phyloP scores from a whole-genome alignment of 2,888 invertebrate species.

The Portevinia maculata region DNA sequence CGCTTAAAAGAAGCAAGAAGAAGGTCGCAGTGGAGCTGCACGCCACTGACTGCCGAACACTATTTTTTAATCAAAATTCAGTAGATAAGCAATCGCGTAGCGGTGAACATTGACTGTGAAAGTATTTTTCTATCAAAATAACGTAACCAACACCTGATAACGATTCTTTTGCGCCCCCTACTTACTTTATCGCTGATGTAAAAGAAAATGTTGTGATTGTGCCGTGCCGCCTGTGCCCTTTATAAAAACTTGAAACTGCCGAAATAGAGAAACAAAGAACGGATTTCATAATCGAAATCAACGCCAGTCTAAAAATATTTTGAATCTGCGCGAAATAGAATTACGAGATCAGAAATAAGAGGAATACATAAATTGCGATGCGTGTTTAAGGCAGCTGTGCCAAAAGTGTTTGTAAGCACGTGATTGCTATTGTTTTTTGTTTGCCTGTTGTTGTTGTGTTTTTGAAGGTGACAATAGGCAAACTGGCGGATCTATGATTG shows the following conservation, averaged over 20 bases:
- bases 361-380: slow-evolving; percentile 48
- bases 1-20: slow-evolving; percentile 14
- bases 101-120: slow-evolving; percentile 64
- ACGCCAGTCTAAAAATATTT: slow-evolving; percentile 71
- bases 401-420: slow-evolving; percentile 71
- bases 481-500: not conserved
- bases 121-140: slow-evolving; percentile 56
- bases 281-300: slow-evolving; percentile 72
- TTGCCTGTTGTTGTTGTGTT: not conserved
- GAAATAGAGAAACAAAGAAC: slow-evolving; percentile 22
- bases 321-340: slow-evolving; percentile 70
- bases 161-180: slow-evolving; percentile 23
- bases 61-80: slow-evolving; percentile 34
- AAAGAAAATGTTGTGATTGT: slow-evolving; percentile 4
- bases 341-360: slow-evolving; percentile 64
- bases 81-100: slow-evolving; percentile 70
- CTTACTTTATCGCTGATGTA: slow-evolving; percentile 17
- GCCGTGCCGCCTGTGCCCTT: not conserved
- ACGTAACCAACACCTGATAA: slow-evolving; percentile 62
- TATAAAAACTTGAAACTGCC: not conserved
- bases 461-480: slow-evolving; percentile 19
- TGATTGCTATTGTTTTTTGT: slow-evolving; percentile 50
- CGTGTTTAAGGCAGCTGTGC: slow-evolving; percentile 60
- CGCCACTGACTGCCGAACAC: slow-evolving; percentile 31
- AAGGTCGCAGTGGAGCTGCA: slow-evolving; percentile 30